Base-by-base conservation (phyloP, 2,888 invertebrate species). In the Drepana falcataria region DNA sequence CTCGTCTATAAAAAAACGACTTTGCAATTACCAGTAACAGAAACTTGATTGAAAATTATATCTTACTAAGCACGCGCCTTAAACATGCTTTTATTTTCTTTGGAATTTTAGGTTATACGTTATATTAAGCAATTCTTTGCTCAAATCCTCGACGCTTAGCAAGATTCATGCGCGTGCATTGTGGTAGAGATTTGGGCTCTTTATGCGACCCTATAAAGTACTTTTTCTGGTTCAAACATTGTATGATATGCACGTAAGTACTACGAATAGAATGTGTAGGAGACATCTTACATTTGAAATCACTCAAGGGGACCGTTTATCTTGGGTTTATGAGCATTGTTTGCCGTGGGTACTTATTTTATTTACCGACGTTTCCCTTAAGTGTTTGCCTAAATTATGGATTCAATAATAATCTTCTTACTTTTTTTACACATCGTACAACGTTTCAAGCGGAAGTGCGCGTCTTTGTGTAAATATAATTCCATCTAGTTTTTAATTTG, bases 241-340 rank as follows among this genome's bases (percentile, higher is more conserved):
- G 65, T 69, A 59, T 65, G 68, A 56, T 52, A 44, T 63, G 67
- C 81, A 79, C 80, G 80, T 21, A 21, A 21, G 21, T 77, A 65
- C 64, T 35, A 9, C 55, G 37, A 48, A 57, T 48, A 35, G 53
- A 60, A 66, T 68, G 65, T 66, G 4, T 3, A 4, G 62, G 56
- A 64, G 55, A 53, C 48, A 56, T 55, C 59, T 57, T 73, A 79
- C 76, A 77, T 68, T 77, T 65, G 63, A 77, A 77, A 68, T 69
- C 75, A 77, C 81, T 80, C 69, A 61, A 64, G 61, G 53, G 57
- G 55, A 48, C 59, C 58, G 54, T 61, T 69, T 66, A 67, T 71
- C 65, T 62, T 57, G 61, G 6, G 34, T 37, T 41, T 40, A 40
- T 51, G 2, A 33, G 4, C 40, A 33, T 40, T 49, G 33, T 7